phyloP scores from a whole-genome alignment of 23 tunicate species.

The Ascidia mentula region DNA sequence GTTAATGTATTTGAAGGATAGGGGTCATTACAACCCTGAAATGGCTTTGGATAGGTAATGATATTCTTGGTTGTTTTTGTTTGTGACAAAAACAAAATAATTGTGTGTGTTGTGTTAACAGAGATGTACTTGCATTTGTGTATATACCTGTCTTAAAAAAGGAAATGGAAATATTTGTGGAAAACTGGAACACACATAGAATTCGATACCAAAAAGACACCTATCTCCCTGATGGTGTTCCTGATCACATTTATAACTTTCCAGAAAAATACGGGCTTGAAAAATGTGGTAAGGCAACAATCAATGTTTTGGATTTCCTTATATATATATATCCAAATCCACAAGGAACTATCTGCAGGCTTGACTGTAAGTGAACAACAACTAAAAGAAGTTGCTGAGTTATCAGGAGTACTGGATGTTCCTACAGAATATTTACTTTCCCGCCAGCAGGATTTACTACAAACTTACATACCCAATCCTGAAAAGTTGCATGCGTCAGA shows the following conservation, averaged over 20 bases:
- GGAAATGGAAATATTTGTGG: constrained; percentile 25
- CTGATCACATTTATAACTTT: constrained; percentile 17
- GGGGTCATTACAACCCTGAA: not conserved
- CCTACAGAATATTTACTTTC: not conserved
- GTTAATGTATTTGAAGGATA: not conserved
- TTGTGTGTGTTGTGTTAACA: not conserved
- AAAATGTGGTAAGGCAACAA: constrained; percentile 18
- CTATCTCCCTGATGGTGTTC: constrained; percentile 14
- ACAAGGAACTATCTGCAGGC: not conserved
- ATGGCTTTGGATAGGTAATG: not conserved
- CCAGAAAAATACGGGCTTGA: constrained; percentile 24
- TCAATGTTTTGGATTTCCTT: not conserved
- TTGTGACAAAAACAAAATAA: no score
- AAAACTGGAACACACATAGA: constrained; percentile 25
- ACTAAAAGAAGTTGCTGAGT: constrained; percentile 2
- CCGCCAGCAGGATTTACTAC: not conserved
- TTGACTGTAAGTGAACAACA: not conserved
- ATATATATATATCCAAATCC: no score
- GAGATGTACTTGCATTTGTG: constrained; percentile 18
- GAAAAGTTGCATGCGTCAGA: not conserved
- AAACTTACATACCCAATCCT: not conserved
- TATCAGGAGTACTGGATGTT: constrained; percentile 18
- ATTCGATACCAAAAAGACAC: constrained; percentile 12
- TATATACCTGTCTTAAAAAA: constrained; percentile 21
- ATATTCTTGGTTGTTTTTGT: no score